These are phyloP conservation scores for Schlechtendalia chinensis DNA, from an alignment of 1,140 invertebrate genomes.

Conservation along the genomic window DNA sequence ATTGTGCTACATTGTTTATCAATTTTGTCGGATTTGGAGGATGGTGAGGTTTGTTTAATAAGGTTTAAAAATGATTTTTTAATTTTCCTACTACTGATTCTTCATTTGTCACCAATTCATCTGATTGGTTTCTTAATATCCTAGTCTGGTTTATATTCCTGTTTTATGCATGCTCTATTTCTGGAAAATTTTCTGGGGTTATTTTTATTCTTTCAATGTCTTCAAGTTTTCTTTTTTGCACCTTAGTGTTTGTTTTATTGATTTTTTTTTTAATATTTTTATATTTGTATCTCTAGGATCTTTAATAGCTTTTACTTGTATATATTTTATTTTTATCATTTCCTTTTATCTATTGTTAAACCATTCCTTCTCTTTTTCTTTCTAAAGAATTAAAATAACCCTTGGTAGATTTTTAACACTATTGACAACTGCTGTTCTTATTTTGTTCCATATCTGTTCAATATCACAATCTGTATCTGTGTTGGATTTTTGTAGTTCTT, in stretches of 20 bases:
- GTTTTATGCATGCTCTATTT: not conserved
- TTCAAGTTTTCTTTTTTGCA: constrained; percentile 5
- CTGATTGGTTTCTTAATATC: constrained; percentile 1
- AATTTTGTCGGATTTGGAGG: too few relatives aligned
- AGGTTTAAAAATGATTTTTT: too few relatives aligned
- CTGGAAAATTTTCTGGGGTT: not conserved
- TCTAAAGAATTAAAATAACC: not conserved
- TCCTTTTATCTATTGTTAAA: not conserved
- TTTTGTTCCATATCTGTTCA: constrained; percentile 9
- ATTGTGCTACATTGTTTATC: too few relatives aligned
- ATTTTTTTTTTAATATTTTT: constrained; percentile 20
- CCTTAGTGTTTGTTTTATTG: constrained; percentile 13
- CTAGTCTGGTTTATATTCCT: not conserved
- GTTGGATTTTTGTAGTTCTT: not conserved
- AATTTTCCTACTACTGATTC: constrained; percentile 28
- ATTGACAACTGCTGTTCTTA: not conserved
- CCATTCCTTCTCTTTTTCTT: constrained; percentile 4
- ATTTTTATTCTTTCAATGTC: constrained; percentile 29
- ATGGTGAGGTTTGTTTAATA: too few relatives aligned
- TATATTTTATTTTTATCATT: not conserved
- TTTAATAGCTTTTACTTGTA: too few relatives aligned
- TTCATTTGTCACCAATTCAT: not conserved
- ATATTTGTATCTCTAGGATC: not conserved
- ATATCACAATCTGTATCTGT: not conserved
- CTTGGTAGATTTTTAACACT: not conserved